Evolutionary conservation across 2,113 vertebrate genomes (phyloP), one percentile per base, ranked within the genome.

Genomic region (Megalops atlanticus): DNA sequence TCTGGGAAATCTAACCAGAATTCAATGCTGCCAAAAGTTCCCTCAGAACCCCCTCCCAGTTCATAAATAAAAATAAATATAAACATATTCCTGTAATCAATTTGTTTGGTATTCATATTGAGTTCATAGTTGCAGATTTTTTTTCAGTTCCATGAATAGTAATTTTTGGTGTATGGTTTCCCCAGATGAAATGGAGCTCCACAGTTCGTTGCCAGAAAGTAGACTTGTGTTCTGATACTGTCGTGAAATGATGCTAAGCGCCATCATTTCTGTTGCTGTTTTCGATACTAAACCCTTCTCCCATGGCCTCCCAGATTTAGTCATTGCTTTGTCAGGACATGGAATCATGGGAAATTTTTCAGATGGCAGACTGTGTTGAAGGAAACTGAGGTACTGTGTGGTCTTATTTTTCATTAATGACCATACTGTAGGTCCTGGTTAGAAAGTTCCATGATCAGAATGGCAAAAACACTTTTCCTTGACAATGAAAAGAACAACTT

Each of bases 401-500:
- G n/a, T n/a, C n/a, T n/a, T n/a, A n/a, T n/a, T 49, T 49, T 49
- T 49, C 47, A 52, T 3, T 18, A 18, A 18, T 52, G 15, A 4
- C 16, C 3, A 18, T 18, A 1, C 21, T 52, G 3, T 18, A 16
- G 49, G 49, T 18, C 49, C 21, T 18, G 3, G 49, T 18, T n/a
- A 18, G 21, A 52, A 18, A 52, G 49, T 52, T 3, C 21, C 14
- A 36, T 49, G 72, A 78, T 58, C 71, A 83, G 76, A 38, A 80
- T 33, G 14, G 24, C 16, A 43, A 77, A 79, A 75, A 84, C 79
- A 80, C 49, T 43, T 43, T 54, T n/a, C 5, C 38, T 75, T 18
- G 18, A 54, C 77, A 47, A 39, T 52, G 84, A 85, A 80, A 80
- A 85, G 75, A 45, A 75, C 75, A 80, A 81, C 81, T 81, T 85